Evolutionary conservation across 2,888 invertebrate genomes (phyloP).

Genomic region (Diploptera punctata): DNA sequence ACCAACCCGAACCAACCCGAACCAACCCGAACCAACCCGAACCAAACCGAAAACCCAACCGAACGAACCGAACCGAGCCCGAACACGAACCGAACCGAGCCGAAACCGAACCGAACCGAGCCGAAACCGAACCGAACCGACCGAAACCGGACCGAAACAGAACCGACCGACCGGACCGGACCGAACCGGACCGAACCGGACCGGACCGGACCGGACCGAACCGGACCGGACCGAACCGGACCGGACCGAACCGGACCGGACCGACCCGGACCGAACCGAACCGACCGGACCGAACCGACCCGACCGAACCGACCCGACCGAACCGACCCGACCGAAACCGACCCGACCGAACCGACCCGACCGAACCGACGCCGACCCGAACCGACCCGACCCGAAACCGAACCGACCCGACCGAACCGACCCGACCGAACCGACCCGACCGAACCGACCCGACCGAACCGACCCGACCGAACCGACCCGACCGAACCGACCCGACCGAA

Average conservation of each 20-base stretch:
- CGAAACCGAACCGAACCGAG: background rate
- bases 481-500: background rate
- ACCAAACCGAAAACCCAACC: conserved; percentile 11
- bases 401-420: background rate
- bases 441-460: background rate
- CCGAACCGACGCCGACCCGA: background rate
- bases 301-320: too few species aligned
- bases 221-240: background rate
- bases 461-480: background rate
- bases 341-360: background rate
- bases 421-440: background rate
- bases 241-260: conserved; percentile 1
- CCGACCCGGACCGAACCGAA: background rate
- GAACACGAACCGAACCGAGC: conserved; percentile 10
- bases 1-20: too few species aligned
- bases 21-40: too few species aligned
- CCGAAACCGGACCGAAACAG: background rate
- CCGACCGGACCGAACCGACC: conserved; percentile 10
- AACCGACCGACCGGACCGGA: conserved; percentile 15
- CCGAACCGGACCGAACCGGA: conserved; percentile 12
- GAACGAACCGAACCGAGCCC: conserved; percentile 1
- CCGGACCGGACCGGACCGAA: conserved; percentile 7
- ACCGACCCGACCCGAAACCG: background rate
- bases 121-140: background rate
- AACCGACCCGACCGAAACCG: background rate